These are phyloP conservation scores for Miniopterus natalensis DNA, from an alignment of 2,113 vertebrate species.

Conservation along the genomic window DNA sequence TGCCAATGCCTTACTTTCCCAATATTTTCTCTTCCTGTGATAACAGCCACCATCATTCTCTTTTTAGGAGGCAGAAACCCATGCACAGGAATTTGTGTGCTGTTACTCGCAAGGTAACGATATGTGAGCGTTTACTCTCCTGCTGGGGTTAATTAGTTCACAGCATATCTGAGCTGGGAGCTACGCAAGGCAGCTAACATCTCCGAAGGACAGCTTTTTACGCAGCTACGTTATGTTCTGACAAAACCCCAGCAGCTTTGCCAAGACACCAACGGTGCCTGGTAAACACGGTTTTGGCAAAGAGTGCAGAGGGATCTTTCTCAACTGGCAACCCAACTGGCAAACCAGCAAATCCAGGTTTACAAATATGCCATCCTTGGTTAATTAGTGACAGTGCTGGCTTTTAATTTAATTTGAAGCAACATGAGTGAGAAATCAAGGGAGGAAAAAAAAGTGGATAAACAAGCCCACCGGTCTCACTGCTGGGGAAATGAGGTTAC, in stretches of 20 bases:
- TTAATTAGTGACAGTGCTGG: conserved; percentile 88
- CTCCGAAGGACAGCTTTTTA: conserved; percentile 84
- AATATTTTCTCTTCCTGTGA: conserved; percentile 64
- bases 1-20: background rate
- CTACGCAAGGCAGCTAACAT: conserved; percentile 74
- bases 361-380: conserved; percentile 87
- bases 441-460: conserved; percentile 54
- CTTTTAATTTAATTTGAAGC: conserved; percentile 88
- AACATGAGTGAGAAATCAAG: conserved; percentile 77
- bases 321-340: conserved; percentile 88
- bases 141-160: conserved; percentile 81
- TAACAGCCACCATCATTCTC: conserved; percentile 65
- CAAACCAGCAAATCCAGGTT: conserved; percentile 87
- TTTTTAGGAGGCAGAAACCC: conserved; percentile 75
- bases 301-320: conserved; percentile 78
- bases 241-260: conserved; percentile 72
- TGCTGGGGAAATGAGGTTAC: conserved; percentile 77
- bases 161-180: conserved; percentile 78
- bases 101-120: conserved; percentile 70
- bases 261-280: conserved; percentile 75
- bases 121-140: conserved; percentile 66
- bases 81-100: conserved; percentile 58
- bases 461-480: conserved; percentile 81
- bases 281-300: conserved; percentile 87
- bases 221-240: conserved; percentile 76